A percentile compares a stretch with the other conserved stretches of the same genome.
Evolutionary conservation across 2,113 vertebrate species (phyloP).

Genomic region (Stomatorhinus ivindoensis): DNA sequence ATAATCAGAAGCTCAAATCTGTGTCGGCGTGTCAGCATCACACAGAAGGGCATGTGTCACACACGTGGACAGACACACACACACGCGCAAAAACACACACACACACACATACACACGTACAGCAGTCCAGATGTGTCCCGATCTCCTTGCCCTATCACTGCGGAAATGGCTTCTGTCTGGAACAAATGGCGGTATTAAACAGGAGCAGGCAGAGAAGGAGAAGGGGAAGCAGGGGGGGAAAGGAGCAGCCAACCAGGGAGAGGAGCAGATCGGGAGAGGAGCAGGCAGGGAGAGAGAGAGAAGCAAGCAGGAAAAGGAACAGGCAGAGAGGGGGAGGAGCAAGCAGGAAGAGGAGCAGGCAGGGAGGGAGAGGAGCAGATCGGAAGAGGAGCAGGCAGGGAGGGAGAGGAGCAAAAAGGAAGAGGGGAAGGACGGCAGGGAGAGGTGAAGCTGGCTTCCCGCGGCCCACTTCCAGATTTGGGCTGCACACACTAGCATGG

Average conservation of each 20-base stretch:
- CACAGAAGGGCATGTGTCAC: background rate
- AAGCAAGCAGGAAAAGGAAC: too few species aligned
- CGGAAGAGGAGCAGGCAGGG: too few species aligned
- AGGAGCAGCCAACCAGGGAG: background rate
- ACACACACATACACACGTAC: conserved; percentile 17
- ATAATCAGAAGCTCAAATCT: background rate
- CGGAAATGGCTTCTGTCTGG: background rate
- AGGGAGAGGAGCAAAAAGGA: too few species aligned
- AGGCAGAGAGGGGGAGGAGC: background rate
- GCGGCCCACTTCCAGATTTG: background rate
- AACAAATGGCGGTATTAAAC: conserved; percentile 6
- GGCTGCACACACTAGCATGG: background rate
- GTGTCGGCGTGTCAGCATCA: background rate
- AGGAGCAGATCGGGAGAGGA: background rate
- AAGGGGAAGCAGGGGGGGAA: background rate
- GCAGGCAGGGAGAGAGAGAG: background rate
- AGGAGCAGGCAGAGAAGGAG: background rate
- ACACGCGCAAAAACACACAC: background rate
- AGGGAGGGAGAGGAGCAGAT: too few species aligned
- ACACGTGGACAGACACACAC: conserved; percentile 7
- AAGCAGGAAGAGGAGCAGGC: background rate
- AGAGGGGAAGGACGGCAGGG: background rate
- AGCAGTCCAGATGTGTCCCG: conserved; percentile 20
- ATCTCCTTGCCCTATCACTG: conserved; percentile 17
- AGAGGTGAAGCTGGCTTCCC: background rate